phyloP scores from a whole-genome alignment of 1,140 invertebrate species.

The Grapholita molesta region DNA sequence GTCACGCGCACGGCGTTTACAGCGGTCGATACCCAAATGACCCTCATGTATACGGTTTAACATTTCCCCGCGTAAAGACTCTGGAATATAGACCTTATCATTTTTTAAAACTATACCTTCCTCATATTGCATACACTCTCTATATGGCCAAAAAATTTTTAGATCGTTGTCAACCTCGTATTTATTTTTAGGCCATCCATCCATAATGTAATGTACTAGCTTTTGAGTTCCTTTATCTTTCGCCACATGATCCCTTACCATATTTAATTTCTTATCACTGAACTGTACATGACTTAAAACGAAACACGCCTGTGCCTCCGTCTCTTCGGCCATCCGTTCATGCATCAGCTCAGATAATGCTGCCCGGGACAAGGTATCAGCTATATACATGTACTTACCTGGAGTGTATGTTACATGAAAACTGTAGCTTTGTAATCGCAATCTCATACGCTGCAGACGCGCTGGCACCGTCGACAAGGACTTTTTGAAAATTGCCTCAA shows the following conservation, averaged over 20 bases:
- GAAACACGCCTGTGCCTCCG: slow-evolving; percentile 14
- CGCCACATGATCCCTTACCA: background rate
- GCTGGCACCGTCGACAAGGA: slow-evolving; percentile 20
- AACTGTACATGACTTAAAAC: slow-evolving; percentile 8
- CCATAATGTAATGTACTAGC: slow-evolving; percentile 1
- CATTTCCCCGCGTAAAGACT: slow-evolving; percentile 26
- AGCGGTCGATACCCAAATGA: slow-evolving; percentile 36
- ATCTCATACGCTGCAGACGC: background rate
- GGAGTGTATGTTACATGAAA: slow-evolving; percentile 14
- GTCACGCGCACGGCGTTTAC: slow-evolving; percentile 20
- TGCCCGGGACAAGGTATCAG: slow-evolving; percentile 14
- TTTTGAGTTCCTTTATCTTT: background rate
- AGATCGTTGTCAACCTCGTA: background rate
- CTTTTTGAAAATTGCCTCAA: slow-evolving; percentile 23
- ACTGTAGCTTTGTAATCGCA: slow-evolving; percentile 27
- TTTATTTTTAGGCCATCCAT: slow-evolving; percentile 18
- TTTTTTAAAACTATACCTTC: slow-evolving; percentile 13
- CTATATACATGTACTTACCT: slow-evolving; percentile 20
- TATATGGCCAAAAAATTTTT: background rate
- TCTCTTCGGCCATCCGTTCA: background rate
- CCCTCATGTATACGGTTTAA: slow-evolving; percentile 33
- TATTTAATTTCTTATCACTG: background rate
- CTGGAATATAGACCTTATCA: background rate
- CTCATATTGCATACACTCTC: background rate
- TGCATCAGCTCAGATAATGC: slow-evolving; percentile 15